A percentile compares a stretch with the other conserved stretches of the same genome.
These are phyloP conservation scores for Gasterosteus aculeatus DNA, from an alignment of 2,113 vertebrate genomes.

Conservation along the genomic window DNA sequence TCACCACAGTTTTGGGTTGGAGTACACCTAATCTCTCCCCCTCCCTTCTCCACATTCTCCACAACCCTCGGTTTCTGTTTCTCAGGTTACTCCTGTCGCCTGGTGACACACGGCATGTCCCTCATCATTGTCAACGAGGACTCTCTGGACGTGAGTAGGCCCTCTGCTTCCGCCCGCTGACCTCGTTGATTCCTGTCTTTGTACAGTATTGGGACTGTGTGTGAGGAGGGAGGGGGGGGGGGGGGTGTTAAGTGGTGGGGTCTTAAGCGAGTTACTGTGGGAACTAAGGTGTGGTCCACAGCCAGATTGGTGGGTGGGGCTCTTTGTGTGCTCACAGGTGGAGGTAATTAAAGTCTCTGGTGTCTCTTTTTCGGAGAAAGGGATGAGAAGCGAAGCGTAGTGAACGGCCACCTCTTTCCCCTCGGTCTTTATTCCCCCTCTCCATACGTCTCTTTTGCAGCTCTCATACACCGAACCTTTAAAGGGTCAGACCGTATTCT, in stretches of 20 bases:
- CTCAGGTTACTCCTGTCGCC: constrained; percentile 94
- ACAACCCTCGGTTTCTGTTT: constrained; percentile 39
- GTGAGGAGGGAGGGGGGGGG: constrained; percentile 20
- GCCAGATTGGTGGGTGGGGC: constrained; percentile 69
- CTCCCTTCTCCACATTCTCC: background rate
- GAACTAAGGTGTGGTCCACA: constrained; percentile 69
- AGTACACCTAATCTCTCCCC: constrained; percentile 36
- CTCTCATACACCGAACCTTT: constrained; percentile 18
- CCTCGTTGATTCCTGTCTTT: background rate
- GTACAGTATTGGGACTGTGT: background rate
- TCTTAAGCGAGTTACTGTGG: constrained; percentile 66
- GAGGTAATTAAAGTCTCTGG: constrained; percentile 82
- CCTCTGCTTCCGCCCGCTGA: constrained; percentile 6
- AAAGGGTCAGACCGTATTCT: background rate
- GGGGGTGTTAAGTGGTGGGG: constrained; percentile 29
- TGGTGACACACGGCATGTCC: constrained; percentile 96
- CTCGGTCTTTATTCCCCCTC: constrained; percentile 2
- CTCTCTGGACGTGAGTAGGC: constrained; percentile 93
- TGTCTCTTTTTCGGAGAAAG: constrained; percentile 71
- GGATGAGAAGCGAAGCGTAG: constrained; percentile 69
- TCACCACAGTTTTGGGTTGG: constrained; percentile 43
- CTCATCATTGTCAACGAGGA: constrained; percentile 97
- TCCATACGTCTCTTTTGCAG: background rate
- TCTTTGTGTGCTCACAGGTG: constrained; percentile 79
- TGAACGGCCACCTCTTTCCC: constrained; percentile 35